Percentiles rank a stretch among this genome's conserved stretches.
These are phyloP conservation scores for Capitulum mitella DNA, from an alignment of 2,888 invertebrate genomes.

Conservation along the genomic window DNA sequence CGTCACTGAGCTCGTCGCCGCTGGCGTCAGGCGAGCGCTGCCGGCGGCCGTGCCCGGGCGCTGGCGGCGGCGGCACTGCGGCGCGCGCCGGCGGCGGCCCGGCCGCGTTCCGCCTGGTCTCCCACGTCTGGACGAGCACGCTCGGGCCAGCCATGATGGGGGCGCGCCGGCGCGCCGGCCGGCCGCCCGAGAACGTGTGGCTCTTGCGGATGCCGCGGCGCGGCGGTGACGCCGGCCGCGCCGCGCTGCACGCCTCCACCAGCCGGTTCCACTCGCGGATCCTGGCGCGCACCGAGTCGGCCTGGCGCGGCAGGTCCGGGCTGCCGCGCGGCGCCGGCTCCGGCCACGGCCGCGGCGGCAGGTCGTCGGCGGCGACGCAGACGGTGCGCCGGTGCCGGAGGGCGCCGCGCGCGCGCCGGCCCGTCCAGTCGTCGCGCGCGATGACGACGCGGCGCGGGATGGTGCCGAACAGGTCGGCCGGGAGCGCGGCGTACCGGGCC, in stretches of 20 bases:
- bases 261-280: conserved; percentile 5
- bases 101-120: not conserved
- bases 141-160: not conserved
- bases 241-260: not conserved
- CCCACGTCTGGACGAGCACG: conserved; percentile 13
- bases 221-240: not conserved
- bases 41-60: not conserved
- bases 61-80: not conserved
- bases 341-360: not conserved
- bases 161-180: not conserved
- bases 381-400: not conserved
- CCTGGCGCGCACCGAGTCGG: not conserved
- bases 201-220: not conserved
- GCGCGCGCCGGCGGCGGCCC: not conserved
- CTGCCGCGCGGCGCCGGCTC: not conserved
- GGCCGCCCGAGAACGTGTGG: not conserved
- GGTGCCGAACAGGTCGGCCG: conserved; percentile 10
- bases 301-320: not conserved
- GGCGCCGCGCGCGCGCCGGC: not conserved
- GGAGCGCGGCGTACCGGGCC: not conserved
- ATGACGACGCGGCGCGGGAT: not conserved
- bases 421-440: not conserved
- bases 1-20: not conserved
- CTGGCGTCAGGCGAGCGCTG: not conserved
- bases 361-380: not conserved